Conservation (phyloP, 2,888 invertebrate species). For the Schizotus pectinicornis region DNA sequence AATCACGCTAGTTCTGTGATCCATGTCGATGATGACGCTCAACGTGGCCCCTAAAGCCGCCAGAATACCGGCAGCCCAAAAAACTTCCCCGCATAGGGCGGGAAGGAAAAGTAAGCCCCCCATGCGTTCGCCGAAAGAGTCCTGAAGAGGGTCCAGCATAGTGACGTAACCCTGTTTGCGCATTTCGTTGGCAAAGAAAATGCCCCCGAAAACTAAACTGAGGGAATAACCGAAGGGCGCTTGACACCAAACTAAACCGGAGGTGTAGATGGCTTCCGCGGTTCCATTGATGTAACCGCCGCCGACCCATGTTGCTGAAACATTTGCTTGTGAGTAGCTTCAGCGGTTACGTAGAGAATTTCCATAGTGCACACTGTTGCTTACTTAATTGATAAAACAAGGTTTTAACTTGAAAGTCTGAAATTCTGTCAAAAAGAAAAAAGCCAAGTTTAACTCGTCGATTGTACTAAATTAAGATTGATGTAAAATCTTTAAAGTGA, state of each 20-base stretch:
- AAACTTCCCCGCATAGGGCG: conserved; percentile 96
- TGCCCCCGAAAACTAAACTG: conserved; percentile 93
- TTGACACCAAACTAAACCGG: conserved; percentile 95
- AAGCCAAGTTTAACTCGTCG: too few species aligned
- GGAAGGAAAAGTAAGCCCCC: conserved; percentile 96
- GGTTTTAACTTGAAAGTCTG: too few species aligned
- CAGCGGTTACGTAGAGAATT: neutral
- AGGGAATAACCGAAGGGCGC: conserved; percentile 99
- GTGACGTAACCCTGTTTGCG: conserved; percentile 96
- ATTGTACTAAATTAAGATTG: too few species aligned
- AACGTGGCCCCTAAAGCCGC: conserved; percentile 96
- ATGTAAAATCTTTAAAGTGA: too few species aligned
- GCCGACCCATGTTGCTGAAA: conserved; percentile 96
- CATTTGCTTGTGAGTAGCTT: neutral
- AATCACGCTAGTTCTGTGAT: conserved; percentile 90
- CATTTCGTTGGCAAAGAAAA: conserved; percentile 99
- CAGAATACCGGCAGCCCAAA: conserved; percentile 98
- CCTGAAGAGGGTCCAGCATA: conserved; percentile 98
- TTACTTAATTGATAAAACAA: too few species aligned
- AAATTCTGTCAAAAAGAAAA: too few species aligned
- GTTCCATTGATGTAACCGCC: conserved; percentile 99
- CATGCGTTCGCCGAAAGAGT: conserved; percentile 96
- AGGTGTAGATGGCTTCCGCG: conserved; percentile 94
- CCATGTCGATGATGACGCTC: conserved; percentile 96
- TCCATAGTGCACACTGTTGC: neutral